phyloP scores from a whole-genome alignment of 2,797 vertebrate species.

The Chaetodon trifasciatus region DNA sequence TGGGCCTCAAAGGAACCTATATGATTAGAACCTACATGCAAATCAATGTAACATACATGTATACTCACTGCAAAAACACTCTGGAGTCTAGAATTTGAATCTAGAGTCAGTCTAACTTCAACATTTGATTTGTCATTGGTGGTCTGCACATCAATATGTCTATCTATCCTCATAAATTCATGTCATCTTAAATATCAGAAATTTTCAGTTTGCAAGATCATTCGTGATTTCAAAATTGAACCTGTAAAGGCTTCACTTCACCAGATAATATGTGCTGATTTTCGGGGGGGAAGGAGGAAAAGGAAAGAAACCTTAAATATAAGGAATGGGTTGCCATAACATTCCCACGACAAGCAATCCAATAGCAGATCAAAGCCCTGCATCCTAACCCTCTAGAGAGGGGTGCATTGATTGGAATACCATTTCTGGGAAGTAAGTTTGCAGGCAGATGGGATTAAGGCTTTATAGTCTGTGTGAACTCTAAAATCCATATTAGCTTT shows the following conservation, averaged over 20 bases:
- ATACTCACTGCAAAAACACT: background rate
- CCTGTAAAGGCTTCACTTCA: constrained; percentile 4
- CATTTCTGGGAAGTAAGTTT: constrained; percentile 8
- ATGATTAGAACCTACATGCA: background rate
- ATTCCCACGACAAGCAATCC: constrained; percentile 9
- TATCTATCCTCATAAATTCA: background rate
- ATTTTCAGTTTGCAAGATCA: background rate
- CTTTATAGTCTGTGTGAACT: constrained; percentile 19
- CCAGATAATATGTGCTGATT: background rate
- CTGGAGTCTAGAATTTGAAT: background rate
- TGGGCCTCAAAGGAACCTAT: background rate
- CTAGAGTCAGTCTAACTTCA: background rate
- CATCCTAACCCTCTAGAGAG: background rate
- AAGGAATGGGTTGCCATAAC: background rate
- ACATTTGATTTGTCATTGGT: background rate
- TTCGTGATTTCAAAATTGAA: background rate
- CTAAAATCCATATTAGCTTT: constrained; percentile 14
- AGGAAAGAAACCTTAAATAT: constrained; percentile 3
- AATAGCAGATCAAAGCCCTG: constrained; percentile 31
- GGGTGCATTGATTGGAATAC: constrained; percentile 21
- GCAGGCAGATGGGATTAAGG: constrained; percentile 17
- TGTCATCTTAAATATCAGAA: background rate
- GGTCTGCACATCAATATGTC: background rate
- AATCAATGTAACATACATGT: background rate
- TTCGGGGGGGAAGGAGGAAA: background rate